Evolutionary conservation across 2,797 vertebrate genomes (phyloP).

Genomic region (Lepilemur septentrionalis): DNA sequence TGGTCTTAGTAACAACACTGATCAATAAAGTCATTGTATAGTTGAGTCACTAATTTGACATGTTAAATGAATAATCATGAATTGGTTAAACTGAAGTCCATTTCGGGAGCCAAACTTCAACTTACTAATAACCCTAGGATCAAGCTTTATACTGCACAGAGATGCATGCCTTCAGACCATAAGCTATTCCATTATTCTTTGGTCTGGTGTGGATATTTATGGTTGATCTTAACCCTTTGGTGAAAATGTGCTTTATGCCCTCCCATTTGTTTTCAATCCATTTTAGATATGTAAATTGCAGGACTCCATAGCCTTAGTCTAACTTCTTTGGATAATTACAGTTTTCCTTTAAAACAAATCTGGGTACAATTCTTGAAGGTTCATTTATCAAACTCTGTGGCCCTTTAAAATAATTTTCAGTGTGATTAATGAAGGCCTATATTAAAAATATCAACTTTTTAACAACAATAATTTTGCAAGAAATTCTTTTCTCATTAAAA

Average conservation of each 20-base stretch:
- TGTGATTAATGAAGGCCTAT: constrained; percentile 17
- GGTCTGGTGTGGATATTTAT: neutral
- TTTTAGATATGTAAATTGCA: neutral
- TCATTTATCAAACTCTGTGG: neutral
- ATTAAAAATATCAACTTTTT: constrained; percentile 5
- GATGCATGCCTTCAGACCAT: neutral
- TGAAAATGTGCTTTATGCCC: neutral
- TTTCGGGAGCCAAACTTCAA: constrained; percentile 48
- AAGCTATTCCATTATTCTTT: constrained; percentile 14
- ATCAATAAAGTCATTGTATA: constrained; percentile 40
- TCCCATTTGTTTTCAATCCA: constrained; percentile 17
- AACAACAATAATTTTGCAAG: constrained; percentile 15
- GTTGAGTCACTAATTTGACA: constrained; percentile 6
- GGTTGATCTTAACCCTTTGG: neutral
- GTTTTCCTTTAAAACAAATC: constrained; percentile 51
- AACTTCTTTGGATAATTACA: neutral
- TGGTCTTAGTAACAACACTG: neutral
- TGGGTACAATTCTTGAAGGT: neutral
- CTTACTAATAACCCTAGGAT: constrained; percentile 30
- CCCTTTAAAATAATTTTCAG: constrained; percentile 1
- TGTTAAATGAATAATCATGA: constrained; percentile 10
- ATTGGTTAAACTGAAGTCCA: neutral
- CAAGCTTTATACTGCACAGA: neutral
- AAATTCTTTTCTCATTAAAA: neutral
- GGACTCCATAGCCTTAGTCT: neutral